Evolutionary conservation across 2,113 vertebrate species (phyloP), one percentile per base, ranked within the genome.

Genomic region (Amazona vittata): DNA sequence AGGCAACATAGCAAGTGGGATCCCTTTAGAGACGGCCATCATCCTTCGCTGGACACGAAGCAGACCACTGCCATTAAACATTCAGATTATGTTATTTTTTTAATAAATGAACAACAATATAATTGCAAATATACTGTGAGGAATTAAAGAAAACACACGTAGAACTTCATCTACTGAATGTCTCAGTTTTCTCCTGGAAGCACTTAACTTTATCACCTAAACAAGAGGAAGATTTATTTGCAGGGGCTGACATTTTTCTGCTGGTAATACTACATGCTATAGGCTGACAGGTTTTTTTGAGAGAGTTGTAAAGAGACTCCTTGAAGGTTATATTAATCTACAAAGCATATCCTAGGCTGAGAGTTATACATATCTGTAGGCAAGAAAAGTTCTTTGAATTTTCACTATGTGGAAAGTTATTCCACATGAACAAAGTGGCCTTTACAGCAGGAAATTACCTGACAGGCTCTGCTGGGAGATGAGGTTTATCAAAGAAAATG

Each of bases 281-380:
- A 25, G 49, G 28, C 6, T 46, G 69, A 93, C 10, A 3, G 24
- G 0, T 3, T 84, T 94, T 89, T 90, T 69, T 80, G 78, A 94
- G 35, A 92, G 6, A 49, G 39, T 71, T 96, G 83, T 79, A 93
- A 93, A 95, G 59, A 96, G 68, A 70, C 7, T 93, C 29, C 33
- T 76, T 77, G 69, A 97, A 96, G 83, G 25, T 78, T 86, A 90
- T 24, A 83, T 78, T 95, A 96, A 96, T 71, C 80, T 94, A 86
- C n/a, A 84, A 68, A 91, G 53, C 10, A 24, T 49, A 89, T 92
- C 75, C 31, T 29, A 88, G 21, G 29, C 43, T 95, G 49, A 73
- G 39, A 94, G 33, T 86, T 96, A 92, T 75, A 96, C 55, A 19
- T 80, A 92, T 88, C 73, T 94, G 9, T 49, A 73, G 65, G 55